phyloP scores from a whole-genome alignment of 2,797 vertebrate species.

The Eulemur rubriventer region DNA sequence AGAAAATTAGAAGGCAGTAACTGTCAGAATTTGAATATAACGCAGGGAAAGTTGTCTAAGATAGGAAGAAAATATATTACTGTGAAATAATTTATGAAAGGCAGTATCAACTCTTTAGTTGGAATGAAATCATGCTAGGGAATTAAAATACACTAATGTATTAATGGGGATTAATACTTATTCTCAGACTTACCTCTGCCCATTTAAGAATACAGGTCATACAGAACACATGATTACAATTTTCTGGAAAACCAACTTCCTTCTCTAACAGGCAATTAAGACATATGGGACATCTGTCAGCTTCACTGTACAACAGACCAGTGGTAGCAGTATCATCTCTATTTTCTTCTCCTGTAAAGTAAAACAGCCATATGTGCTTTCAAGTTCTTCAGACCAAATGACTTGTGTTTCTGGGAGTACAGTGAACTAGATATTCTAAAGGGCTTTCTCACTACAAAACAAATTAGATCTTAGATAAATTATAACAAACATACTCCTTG shows the following conservation, averaged over 20 bases:
- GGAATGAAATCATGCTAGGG: constrained; percentile 32
- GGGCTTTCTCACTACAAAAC: not conserved
- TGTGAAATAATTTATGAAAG: constrained; percentile 49
- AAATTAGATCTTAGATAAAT: constrained; percentile 13
- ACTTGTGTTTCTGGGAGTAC: not conserved
- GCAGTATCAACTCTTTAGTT: not conserved
- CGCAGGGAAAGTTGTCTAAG: constrained; percentile 4
- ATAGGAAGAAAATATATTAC: not conserved
- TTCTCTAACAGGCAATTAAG: constrained; percentile 89
- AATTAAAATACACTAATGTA: constrained; percentile 43
- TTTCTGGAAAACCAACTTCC: constrained; percentile 94
- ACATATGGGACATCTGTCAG: constrained; percentile 95
- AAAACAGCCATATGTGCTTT: constrained; percentile 66
- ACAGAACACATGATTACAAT: constrained; percentile 96
- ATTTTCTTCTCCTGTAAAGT: constrained; percentile 85
- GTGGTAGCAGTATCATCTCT: constrained; percentile 80
- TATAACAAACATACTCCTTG: not conserved
- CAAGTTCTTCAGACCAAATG: constrained; percentile 46
- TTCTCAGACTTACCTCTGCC: constrained; percentile 92
- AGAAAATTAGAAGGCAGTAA: constrained; percentile 32
- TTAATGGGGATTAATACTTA: constrained; percentile 21
- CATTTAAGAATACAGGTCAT: constrained; percentile 95
- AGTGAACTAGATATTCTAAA: not conserved
- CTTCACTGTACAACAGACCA: constrained; percentile 81
- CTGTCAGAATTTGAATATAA: constrained; percentile 35